phyloP scores from a whole-genome alignment of 2,797 vertebrate species.

The Choloepus didactylus region DNA sequence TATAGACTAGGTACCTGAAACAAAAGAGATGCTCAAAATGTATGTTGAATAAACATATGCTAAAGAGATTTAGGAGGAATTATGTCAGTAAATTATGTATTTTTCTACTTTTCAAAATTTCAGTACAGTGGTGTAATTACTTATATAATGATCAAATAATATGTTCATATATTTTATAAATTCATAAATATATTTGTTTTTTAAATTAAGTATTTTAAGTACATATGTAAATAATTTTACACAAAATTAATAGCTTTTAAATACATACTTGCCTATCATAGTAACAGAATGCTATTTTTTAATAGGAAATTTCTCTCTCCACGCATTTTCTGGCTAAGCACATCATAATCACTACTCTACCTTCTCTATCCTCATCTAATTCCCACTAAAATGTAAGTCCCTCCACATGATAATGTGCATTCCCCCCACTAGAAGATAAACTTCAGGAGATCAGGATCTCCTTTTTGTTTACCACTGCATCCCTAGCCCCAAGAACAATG shows the following conservation, averaged over 20 bases:
- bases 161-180: background rate
- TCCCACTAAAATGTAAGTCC: background rate
- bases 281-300: no score
- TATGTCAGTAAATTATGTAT: no score
- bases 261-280: no score
- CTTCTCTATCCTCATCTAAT: background rate
- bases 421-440: background rate
- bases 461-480: background rate
- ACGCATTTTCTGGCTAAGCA: constrained; percentile 6
- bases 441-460: background rate
- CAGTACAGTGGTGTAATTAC: background rate
- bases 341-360: background rate
- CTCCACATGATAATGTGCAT: background rate
- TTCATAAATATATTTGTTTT: constrained; percentile 8
- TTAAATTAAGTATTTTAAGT: background rate
- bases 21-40: no score
- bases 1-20: no score
- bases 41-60: no score
- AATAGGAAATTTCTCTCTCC: background rate
- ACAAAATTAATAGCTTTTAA: no score
- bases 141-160: background rate
- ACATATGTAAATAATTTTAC: no score
- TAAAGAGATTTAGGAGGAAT: no score
- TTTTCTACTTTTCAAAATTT: no score
- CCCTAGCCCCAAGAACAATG: constrained; percentile 17